Percentiles rank a stretch among this genome's conserved stretches.
phyloP scores from a whole-genome alignment of 1,140 invertebrate species.

The Drosophila tristis region DNA sequence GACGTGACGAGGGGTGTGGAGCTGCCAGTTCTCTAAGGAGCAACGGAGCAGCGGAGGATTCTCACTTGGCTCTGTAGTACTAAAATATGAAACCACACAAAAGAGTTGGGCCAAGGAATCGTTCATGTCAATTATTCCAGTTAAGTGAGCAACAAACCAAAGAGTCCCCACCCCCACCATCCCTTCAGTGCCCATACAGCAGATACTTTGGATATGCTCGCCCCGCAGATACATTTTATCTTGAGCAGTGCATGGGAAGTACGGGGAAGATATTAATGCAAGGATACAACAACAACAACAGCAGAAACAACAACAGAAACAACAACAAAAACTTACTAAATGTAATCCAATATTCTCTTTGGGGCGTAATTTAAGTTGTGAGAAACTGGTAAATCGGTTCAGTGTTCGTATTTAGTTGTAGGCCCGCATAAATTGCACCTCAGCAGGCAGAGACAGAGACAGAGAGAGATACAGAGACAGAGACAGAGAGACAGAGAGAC shows the following conservation, averaged over 20 bases:
- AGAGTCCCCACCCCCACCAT: slow-evolving; percentile 9
- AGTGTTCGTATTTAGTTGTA: background rate
- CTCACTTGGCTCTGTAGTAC: slow-evolving; percentile 57
- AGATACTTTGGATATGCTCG: background rate
- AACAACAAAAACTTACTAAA: slow-evolving; percentile 35
- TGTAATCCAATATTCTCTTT: slow-evolving; percentile 48
- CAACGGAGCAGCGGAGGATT: slow-evolving; percentile 17
- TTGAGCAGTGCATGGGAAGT: slow-evolving; percentile 43
- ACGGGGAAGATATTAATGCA: slow-evolving; percentile 23
- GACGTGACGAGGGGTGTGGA: slow-evolving; percentile 7
- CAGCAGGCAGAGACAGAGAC: background rate
- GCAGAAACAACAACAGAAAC: background rate
- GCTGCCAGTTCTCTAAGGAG: slow-evolving; percentile 44
- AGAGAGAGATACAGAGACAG: too few species aligned
- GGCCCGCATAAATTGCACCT: slow-evolving; percentile 64
- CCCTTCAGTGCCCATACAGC: too few species aligned
- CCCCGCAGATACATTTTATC: slow-evolving; percentile 32
- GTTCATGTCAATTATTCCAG: slow-evolving; percentile 83
- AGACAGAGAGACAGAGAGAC: slow-evolving; percentile 15
- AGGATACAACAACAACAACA: slow-evolving; percentile 6
- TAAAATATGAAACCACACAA: slow-evolving; percentile 82
- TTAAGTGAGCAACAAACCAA: slow-evolving; percentile 83
- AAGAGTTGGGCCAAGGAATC: slow-evolving; percentile 76
- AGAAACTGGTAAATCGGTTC: slow-evolving; percentile 19
- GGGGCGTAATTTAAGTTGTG: slow-evolving; percentile 55